Percentiles rank a stretch among this genome's conserved stretches.
Evolutionary conservation across 2,113 vertebrate genomes (phyloP).

Genomic region (Archocentrus centrarchus): DNA sequence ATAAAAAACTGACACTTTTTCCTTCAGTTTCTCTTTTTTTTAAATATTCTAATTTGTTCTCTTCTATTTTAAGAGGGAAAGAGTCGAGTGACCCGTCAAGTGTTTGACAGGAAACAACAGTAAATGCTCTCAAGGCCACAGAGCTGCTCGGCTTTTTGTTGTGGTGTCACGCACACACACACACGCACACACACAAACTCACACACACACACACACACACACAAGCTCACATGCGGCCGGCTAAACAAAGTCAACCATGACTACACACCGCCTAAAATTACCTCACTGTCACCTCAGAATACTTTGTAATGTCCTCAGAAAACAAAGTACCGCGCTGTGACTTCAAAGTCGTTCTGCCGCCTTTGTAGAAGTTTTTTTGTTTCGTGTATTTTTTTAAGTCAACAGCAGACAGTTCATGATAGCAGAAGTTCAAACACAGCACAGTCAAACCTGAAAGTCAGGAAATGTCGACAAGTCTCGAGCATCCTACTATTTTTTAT

Average conservation of each 20-base stretch:
- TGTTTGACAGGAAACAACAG: slow-evolving; percentile 23
- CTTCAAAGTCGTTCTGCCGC: slow-evolving; percentile 1
- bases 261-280: not conserved
- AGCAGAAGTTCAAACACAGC: slow-evolving; percentile 13
- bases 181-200: not conserved
- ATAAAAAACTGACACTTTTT: not conserved
- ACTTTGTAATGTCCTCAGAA: slow-evolving; percentile 12
- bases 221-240: not conserved
- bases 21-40: not conserved
- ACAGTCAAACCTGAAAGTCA: not conserved
- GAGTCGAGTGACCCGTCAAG: slow-evolving; percentile 1
- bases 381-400: not conserved
- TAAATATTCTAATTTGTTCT: slow-evolving; percentile 13
- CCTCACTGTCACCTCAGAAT: slow-evolving; percentile 27
- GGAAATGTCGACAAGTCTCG: not conserved
- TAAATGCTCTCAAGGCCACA: slow-evolving; percentile 31
- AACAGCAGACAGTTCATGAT: not conserved
- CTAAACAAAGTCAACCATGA: slow-evolving; percentile 24
- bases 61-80: not conserved
- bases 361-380: slow-evolving; percentile 5
- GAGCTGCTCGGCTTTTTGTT: slow-evolving; percentile 5
- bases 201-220: not conserved
- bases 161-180: not conserved
- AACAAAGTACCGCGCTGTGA: slow-evolving; percentile 22
- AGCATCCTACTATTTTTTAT: not conserved